These are phyloP conservation scores for Podarcis raffonei DNA, from an alignment of 2,113 vertebrate species.

Conservation along the genomic window DNA sequence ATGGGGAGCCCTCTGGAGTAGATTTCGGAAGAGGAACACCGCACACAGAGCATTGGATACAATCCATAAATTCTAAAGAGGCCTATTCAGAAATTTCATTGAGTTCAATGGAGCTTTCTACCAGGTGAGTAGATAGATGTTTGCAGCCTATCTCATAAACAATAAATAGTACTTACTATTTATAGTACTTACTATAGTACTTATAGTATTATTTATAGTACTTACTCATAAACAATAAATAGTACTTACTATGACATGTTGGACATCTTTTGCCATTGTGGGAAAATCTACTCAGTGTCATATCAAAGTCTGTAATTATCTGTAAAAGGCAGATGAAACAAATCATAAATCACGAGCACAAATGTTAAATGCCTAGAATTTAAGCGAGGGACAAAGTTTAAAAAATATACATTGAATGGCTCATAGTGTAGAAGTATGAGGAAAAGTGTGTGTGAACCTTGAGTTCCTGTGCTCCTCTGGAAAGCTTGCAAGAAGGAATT, in stretches of 20 bases:
- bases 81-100: background rate
- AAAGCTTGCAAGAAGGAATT: too few relatives aligned
- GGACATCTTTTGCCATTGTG: constrained; percentile 93
- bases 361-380: constrained; percentile 56
- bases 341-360: constrained; percentile 47
- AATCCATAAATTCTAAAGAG: background rate
- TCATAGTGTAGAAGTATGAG: background rate
- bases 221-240: constrained; percentile 5
- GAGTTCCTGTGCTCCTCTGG: background rate
- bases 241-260: constrained; percentile 93
- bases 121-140: background rate
- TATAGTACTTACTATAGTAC: too few relatives aligned
- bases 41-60: background rate
- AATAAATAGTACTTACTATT: constrained; percentile 85
- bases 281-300: constrained; percentile 96
- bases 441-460: background rate
- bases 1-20: too few relatives aligned
- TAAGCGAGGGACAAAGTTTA: constrained; percentile 6
- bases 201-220: too few relatives aligned
- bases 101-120: background rate
- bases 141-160: background rate
- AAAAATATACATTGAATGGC: background rate
- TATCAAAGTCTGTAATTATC: constrained; percentile 99
- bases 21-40: too few relatives aligned
- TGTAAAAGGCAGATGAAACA: constrained; percentile 73